Evolutionary conservation across 1,140 invertebrate genomes (phyloP).

Genomic region (Polypedilum vanderplanki): DNA sequence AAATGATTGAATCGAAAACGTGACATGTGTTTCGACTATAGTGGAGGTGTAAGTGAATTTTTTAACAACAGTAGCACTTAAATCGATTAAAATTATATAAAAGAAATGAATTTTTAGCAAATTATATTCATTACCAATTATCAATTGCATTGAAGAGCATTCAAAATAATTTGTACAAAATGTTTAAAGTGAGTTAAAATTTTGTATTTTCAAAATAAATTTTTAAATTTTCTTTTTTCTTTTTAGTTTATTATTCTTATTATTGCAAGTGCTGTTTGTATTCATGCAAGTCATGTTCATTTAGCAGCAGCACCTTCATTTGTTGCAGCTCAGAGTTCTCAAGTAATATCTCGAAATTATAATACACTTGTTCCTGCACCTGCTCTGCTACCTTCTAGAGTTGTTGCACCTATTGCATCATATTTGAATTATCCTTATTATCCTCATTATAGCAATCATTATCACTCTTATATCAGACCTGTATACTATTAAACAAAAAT

Average conservation of each 20-base stretch:
- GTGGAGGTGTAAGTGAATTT: not conserved
- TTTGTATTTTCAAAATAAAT: not conserved
- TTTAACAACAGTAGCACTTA: not conserved
- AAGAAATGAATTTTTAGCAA: not conserved
- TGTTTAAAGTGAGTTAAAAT: slow-evolving; percentile 11
- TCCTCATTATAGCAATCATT: not conserved
- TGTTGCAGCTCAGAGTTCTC: slow-evolving; percentile 48
- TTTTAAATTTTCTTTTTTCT: not conserved
- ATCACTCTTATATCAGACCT: not conserved
- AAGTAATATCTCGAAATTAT: slow-evolving; percentile 49
- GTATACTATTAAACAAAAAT: not conserved
- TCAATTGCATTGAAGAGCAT: not conserved
- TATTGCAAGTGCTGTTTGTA: not conserved
- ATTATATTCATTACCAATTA: not conserved
- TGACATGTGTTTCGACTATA: not conserved
- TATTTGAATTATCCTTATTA: not conserved
- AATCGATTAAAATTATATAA: slow-evolving; percentile 1
- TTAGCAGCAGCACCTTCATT: slow-evolving; percentile 39
- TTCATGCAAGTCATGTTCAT: slow-evolving; percentile 30
- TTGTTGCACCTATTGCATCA: slow-evolving; percentile 30
- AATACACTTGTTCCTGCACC: slow-evolving; percentile 40
- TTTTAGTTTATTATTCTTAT: not conserved
- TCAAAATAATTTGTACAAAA: not conserved
- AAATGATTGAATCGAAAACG: not conserved
- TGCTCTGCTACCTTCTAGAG: slow-evolving; percentile 22